These are phyloP conservation scores for Leistus spinibarbis DNA, from an alignment of 2,888 invertebrate species.

Conservation along the genomic window DNA sequence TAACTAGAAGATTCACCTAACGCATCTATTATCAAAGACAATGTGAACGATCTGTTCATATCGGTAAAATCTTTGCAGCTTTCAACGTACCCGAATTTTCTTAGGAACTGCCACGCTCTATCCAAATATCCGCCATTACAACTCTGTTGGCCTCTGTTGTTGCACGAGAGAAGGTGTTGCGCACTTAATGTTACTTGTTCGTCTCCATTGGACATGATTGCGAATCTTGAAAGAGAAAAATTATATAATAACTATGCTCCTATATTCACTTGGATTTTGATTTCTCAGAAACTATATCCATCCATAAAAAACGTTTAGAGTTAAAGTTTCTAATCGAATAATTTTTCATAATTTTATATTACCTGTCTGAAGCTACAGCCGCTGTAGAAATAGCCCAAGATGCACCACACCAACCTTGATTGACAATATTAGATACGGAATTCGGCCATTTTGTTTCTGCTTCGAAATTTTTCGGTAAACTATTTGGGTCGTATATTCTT, in stretches of 20 bases:
- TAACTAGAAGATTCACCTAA: neutral
- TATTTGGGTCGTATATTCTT: constrained; percentile 63
- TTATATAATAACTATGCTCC: no score
- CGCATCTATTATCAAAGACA: neutral
- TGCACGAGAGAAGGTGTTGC: constrained; percentile 88
- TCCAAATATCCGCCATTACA: constrained; percentile 91
- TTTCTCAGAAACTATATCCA: neutral
- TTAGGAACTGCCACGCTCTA: constrained; percentile 88
- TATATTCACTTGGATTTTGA: neutral
- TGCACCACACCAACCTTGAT: constrained; percentile 82
- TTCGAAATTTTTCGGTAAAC: constrained; percentile 77
- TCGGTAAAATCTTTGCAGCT: neutral
- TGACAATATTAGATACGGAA: constrained; percentile 71
- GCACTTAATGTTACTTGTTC: constrained; percentile 76
- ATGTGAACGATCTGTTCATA: constrained; percentile 40
- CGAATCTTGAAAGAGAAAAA: constrained; percentile 62
- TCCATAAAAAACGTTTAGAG: neutral
- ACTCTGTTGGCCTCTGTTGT: constrained; percentile 74
- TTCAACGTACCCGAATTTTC: constrained; percentile 70
- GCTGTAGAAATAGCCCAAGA: constrained; percentile 94
- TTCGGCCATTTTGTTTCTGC: constrained; percentile 75
- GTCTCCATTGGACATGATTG: constrained; percentile 82
- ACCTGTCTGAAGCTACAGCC: constrained; percentile 79
- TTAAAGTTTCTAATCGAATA: neutral
- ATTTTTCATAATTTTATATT: constrained; percentile 42